phyloP scores from a whole-genome alignment of 2,888 invertebrate genomes.

The Oeneis ivallda region DNA sequence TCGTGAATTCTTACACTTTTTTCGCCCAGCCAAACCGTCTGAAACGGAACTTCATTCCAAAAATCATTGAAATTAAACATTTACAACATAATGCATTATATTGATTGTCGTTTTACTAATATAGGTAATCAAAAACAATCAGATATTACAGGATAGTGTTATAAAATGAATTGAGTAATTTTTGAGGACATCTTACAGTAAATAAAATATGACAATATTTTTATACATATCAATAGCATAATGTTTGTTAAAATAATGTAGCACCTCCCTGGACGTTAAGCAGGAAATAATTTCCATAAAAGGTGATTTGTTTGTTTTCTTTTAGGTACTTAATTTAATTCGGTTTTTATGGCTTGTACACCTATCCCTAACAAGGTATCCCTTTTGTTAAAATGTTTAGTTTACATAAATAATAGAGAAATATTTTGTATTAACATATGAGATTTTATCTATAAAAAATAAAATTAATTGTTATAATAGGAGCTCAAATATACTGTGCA shows the following conservation, averaged over 20 bases:
- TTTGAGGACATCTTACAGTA: background rate
- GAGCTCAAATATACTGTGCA: constrained; percentile 37
- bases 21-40: too few relatives aligned
- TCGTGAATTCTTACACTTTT: too few relatives aligned
- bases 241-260: constrained; percentile 38
- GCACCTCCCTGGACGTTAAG: constrained; percentile 42
- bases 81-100: too few relatives aligned
- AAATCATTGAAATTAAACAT: too few relatives aligned
- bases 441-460: constrained; percentile 31
- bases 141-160: background rate
- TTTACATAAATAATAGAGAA: constrained; percentile 9
- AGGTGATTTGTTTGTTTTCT: constrained; percentile 13
- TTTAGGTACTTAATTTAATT: constrained; percentile 1
- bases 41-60: too few relatives aligned
- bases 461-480: constrained; percentile 29
- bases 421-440: constrained; percentile 38
- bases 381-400: constrained; percentile 4
- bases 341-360: too few relatives aligned
- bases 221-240: background rate
- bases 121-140: too few relatives aligned
- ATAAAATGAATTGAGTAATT: background rate
- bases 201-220: background rate
- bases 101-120: background rate
- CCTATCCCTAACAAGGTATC: too few relatives aligned
- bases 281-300: constrained; percentile 34